These are phyloP conservation scores for Trissoscelio sp. DNA, from an alignment of 2,888 invertebrate species.

Conservation along the genomic window DNA sequence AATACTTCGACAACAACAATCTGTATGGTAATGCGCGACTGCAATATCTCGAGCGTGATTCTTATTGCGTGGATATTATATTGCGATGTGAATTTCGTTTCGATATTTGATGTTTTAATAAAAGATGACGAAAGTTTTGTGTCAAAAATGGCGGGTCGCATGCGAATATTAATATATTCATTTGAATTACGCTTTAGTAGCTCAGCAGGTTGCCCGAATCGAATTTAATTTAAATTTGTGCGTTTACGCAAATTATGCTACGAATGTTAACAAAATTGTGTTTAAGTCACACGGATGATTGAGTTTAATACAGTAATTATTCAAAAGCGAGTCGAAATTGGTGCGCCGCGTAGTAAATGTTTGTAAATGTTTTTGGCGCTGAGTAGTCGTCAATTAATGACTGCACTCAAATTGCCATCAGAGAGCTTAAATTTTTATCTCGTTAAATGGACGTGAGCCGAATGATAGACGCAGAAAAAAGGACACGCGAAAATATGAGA, in stretches of 20 bases:
- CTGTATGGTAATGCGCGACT: conserved; percentile 17
- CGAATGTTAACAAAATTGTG: conserved; percentile 32
- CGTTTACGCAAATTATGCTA: conserved; percentile 25
- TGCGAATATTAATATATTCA: conserved; percentile 7
- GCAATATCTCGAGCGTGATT: conserved; percentile 12
- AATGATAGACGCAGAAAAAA: conserved; percentile 4
- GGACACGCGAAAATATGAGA: conserved; percentile 19
- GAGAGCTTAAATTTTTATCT: conserved; percentile 40
- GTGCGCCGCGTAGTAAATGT: conserved; percentile 26
- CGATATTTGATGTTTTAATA: conserved; percentile 10
- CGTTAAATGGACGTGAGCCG: conserved; percentile 23
- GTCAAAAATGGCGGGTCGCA: not conserved
- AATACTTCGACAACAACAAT: conserved; percentile 6
- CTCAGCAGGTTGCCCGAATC: conserved; percentile 9
- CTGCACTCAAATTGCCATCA: conserved; percentile 36
- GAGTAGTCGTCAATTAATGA: conserved; percentile 42
- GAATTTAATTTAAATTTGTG: conserved; percentile 18
- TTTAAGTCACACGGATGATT: conserved; percentile 30
- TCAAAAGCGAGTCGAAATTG: conserved; percentile 34
- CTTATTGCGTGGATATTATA: conserved; percentile 16
- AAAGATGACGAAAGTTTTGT: not conserved
- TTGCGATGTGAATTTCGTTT: not conserved
- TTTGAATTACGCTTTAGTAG: conserved; percentile 20
- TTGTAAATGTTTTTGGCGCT: conserved; percentile 24
- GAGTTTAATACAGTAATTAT: conserved; percentile 37